Percentiles rank a stretch among this genome's conserved stretches.
phyloP scores from a whole-genome alignment of 2,113 vertebrate species.

The Brachypteracias leptosomus region DNA sequence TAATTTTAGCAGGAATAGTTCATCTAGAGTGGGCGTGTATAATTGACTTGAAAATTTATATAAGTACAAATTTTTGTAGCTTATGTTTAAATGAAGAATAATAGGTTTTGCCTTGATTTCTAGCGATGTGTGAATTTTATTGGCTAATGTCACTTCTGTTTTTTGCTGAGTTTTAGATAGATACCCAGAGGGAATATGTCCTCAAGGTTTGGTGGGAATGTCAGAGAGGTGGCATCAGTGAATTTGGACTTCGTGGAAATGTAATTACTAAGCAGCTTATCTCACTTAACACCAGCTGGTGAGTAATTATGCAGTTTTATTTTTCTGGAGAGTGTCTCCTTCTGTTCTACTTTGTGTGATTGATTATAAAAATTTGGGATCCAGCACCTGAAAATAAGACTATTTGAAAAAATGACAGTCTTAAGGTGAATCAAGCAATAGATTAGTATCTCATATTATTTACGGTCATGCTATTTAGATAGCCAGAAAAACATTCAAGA shows the following conservation, averaged over 20 bases:
- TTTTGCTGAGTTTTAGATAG: slow-evolving; percentile 68
- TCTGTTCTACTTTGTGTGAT: background rate
- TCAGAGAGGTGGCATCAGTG: background rate
- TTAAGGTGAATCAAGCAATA: background rate
- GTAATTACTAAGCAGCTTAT: slow-evolving; percentile 72
- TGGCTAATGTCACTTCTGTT: background rate
- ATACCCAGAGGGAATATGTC: slow-evolving; percentile 71
- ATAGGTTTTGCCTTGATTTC: background rate
- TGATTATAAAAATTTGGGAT: background rate
- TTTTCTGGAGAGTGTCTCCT: background rate
- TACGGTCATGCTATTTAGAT: background rate
- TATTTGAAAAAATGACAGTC: background rate
- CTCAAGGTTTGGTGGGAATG: slow-evolving; percentile 66
- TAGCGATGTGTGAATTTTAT: background rate
- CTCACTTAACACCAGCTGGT: slow-evolving; percentile 73
- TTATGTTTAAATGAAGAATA: background rate
- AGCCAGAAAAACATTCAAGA: background rate
- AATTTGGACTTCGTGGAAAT: slow-evolving; percentile 75
- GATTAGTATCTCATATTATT: background rate
- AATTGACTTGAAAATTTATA: background rate
- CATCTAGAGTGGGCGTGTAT: background rate
- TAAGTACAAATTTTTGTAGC: background rate
- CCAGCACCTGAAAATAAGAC: background rate
- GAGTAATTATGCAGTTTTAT: background rate
- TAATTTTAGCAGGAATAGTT: background rate